Conservation (phyloP, 1,140 invertebrate genomes). For the Cydia splendana region DNA sequence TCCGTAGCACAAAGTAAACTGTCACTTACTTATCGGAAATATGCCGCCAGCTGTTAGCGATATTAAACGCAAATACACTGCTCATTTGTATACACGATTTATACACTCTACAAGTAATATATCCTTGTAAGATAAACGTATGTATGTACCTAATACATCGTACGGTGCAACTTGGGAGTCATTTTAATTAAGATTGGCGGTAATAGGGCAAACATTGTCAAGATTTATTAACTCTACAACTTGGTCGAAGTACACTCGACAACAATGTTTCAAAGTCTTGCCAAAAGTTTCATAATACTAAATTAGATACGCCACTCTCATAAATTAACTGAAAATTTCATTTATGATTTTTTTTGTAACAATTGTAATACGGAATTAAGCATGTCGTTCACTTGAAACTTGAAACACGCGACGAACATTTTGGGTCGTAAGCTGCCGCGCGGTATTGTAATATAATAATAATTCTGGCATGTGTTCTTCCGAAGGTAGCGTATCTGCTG, state of each 20-base stretch:
- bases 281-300: not conserved
- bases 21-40: slow-evolving; percentile 35
- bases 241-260: not conserved
- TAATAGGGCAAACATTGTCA: slow-evolving; percentile 28
- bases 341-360: too few relatives aligned
- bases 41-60: slow-evolving; percentile 31
- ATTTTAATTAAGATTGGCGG: slow-evolving; percentile 12
- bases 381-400: too few relatives aligned
- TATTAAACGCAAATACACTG: slow-evolving; percentile 36
- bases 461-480: too few relatives aligned
- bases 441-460: too few relatives aligned
- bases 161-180: not conserved
- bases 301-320: not conserved
- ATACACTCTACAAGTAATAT: not conserved
- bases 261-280: not conserved
- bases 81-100: not conserved
- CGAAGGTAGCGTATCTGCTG: too few relatives aligned
- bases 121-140: not conserved
- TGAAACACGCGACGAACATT: too few relatives aligned
- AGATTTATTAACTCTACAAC: slow-evolving; percentile 13
- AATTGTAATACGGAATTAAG: too few relatives aligned
- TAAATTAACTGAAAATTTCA: too few relatives aligned
- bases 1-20: slow-evolving; percentile 9
- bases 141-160: not conserved
- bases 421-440: too few relatives aligned